Evolutionary conservation across 2,113 vertebrate genomes (phyloP), one percentile per base, ranked within the genome.

Genomic region (Heterotilapia buettikoferi): DNA sequence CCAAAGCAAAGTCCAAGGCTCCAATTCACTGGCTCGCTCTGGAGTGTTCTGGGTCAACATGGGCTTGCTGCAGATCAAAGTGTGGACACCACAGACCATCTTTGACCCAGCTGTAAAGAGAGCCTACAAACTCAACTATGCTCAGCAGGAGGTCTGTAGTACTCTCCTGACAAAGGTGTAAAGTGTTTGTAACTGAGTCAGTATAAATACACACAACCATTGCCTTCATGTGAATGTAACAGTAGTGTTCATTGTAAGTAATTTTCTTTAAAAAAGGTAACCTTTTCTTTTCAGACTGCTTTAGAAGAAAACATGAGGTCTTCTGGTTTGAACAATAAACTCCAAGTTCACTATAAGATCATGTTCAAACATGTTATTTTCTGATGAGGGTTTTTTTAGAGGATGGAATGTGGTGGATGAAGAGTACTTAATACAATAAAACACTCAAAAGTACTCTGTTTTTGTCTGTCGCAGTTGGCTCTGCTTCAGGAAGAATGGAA

Each of bases 101-200:
- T 99, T 99, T 86, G 99, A 99, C 94, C 98, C 99, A 1, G 98
- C 98, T 9, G 94, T 98, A 85, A 99, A 99, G 94, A 97, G 97
- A 80, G 96, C 97, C 24, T 98, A 98, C 95, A 99, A 98, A 91
- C 97, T 99, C 85, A 97, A 95, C 89, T 99, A 99, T 0, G 92
- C 97, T 52, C 95, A 97, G 91, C 98, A 99, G 88, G 98, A 99
- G 98, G 99, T 99, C 87, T 90, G 96, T 66, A 24, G 2, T 71
- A 14, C 26, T 83, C 19, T 83, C 66, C 3, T 50, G 6, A 19
- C 71, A 31, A 31, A 50, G 24, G 9, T 11, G 6, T 47, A 19
- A 78, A 78, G 26, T 16, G 31, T 53, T 12, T 76, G 9, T 76
- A 76, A 45, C 40, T 18, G 68, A 73, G 38, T 73, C 14, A 10